Base-by-base conservation (phyloP, 2,113 vertebrate species). In the Sclerurus mexicanus region DNA sequence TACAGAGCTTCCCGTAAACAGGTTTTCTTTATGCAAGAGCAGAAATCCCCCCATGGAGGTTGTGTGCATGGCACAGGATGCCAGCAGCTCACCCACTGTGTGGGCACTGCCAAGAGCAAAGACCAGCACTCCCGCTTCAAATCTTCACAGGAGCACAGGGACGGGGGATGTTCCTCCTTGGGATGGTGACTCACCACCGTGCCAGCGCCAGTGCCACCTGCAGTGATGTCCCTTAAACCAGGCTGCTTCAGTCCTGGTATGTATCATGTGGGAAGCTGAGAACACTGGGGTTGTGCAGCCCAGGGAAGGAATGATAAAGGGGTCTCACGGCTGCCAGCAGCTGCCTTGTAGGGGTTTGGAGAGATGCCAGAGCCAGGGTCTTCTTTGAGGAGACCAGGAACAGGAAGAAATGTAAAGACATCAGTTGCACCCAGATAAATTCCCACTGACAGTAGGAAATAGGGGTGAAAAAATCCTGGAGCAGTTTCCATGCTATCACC, bases 41-140 rank as follows among this genome's bases (percentile, higher is more conserved):
- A 93, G 85, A 92, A 93, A 92, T 88, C 4, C 31, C n/a, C 81
- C 66, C 44, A 10, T 0, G 0, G 40, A 63, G 49, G 4, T 28
- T 62, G 31, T 33, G 23, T 30, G 33, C 42, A 39, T 0, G 0
- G 39, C 2, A 0, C 4, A 2, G 44, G n/a, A 30, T 49, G 64
- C 68, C 92, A 78, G 64, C 60, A 95, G 40, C 85, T 91, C 69
- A 44, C 52, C 8, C 4, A 3, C 30, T 82, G 39, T 2, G 2
- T 64, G 55, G 53, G 82, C 33, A 28, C 63, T 40, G 20, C 31
- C 2, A 1, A 42, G 40, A 49, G 28, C 0, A 1, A 62, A 81
- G 53, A 83, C 9, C 50, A 49, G 55, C 1, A 0, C 15, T 88
- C 27, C 49, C 0, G 0, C 50, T 86, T 42, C 25, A 53, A 40